phyloP scores from a whole-genome alignment of 2,113 vertebrate species.

The Oophaga pumilio region DNA sequence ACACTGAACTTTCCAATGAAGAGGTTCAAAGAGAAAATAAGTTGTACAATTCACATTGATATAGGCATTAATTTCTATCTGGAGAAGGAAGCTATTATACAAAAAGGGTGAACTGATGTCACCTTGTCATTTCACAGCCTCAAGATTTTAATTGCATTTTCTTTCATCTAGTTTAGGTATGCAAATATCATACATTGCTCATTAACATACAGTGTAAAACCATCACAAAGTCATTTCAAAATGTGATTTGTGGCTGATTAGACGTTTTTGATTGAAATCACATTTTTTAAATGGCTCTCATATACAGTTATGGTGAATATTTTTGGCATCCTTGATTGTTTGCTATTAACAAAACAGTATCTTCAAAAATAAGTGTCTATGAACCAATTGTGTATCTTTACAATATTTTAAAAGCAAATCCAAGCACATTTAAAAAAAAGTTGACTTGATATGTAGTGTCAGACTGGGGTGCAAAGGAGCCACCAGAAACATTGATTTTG shows the following conservation, averaged over 20 bases:
- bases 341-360: too few species aligned
- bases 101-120: constrained; percentile 4
- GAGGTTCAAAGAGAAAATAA: not conserved
- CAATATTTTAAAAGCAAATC: too few species aligned
- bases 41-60: constrained; percentile 14
- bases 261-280: not conserved
- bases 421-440: too few species aligned
- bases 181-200: not conserved
- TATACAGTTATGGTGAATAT: too few species aligned
- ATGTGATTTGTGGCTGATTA: not conserved
- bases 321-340: too few species aligned
- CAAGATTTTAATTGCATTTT: constrained; percentile 29
- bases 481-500: too few species aligned
- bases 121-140: constrained; percentile 28
- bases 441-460: too few species aligned
- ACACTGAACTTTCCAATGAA: constrained; percentile 51
- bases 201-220: not conserved
- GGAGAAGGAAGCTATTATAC: constrained; percentile 1
- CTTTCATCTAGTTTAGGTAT: constrained; percentile 13
- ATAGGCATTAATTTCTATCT: constrained; percentile 5
- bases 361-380: too few species aligned
- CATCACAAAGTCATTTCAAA: not conserved
- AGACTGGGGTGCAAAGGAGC: too few species aligned
- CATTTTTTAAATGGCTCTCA: not conserved
- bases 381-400: too few species aligned